phyloP scores from a whole-genome alignment of 2,888 invertebrate species.

The Schrankia costaestrigalis region DNA sequence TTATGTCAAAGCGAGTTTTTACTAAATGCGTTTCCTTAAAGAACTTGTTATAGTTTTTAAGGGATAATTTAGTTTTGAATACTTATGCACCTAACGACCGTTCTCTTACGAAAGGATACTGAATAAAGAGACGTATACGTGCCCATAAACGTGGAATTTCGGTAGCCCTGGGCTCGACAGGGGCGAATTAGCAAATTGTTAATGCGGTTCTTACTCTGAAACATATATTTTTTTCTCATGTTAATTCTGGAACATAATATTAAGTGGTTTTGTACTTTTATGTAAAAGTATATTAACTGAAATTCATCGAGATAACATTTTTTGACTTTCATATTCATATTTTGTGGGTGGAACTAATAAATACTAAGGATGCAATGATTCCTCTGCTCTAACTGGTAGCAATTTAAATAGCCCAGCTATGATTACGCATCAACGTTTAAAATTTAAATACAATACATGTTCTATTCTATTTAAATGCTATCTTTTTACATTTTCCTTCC shows the following conservation, averaged over 20 bases:
- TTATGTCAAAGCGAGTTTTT: conserved; percentile 32
- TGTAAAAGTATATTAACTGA: too few relatives aligned
- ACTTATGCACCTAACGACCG: conserved; percentile 20
- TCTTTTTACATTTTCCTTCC: too few relatives aligned
- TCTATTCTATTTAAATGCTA: too few relatives aligned
- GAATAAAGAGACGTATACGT: conserved; percentile 49
- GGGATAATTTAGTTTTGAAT: conserved; percentile 28
- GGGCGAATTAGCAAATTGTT: conserved; percentile 41
- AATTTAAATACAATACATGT: too few relatives aligned
- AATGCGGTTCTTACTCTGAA: conserved; percentile 18
- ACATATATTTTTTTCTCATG: not conserved
- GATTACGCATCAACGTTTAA: too few relatives aligned
- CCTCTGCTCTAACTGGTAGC: too few relatives aligned
- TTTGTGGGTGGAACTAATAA: too few relatives aligned
- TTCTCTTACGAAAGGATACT: conserved; percentile 31
- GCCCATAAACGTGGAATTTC: conserved; percentile 58
- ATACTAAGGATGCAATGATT: too few relatives aligned
- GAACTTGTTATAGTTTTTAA: conserved; percentile 20
- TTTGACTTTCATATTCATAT: too few relatives aligned
- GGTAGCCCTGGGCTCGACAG: conserved; percentile 65
- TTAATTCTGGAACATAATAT: too few relatives aligned
- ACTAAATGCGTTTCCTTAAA: conserved; percentile 19
- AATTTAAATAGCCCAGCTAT: too few relatives aligned
- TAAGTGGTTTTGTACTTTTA: not conserved
- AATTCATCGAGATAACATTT: too few relatives aligned